Base-by-base conservation (phyloP, 1,140 invertebrate genomes). In the Drosophila carrolli region DNA sequence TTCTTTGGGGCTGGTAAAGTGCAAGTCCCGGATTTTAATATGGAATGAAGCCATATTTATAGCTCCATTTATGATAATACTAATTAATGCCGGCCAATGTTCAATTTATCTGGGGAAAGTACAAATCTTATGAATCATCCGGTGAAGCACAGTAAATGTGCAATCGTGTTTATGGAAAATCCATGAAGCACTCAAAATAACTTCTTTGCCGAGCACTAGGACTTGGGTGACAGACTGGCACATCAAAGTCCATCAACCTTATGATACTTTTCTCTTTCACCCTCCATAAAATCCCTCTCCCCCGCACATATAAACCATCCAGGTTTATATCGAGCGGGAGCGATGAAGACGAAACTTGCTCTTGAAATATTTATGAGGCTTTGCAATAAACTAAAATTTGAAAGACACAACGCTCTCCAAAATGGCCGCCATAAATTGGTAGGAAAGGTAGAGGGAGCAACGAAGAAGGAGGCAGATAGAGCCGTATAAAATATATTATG, bases 361-460 rank as follows among this genome's bases (percentile, higher is more conserved):
- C 71, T 76, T 82, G 66, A 82, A 79, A 83, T 76, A 77, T 86
- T 78, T 86, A 86, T 86, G 78, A 75, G 74, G 19, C 63, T 51
- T 35, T 48, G 62, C 58, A 65, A 68, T 82, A 82, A 86, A 88
- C 62, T 82, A 62, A 79, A 82, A 71, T 71, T 56, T 66, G 47
- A 78, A 86, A 88, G 53, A 83, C 74, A 85, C 56, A 71, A 85
- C 61, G 53, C 65, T 66, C 68, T 68, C 38, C 63, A 78, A 79
- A 83, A 79, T 88, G 79, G 62, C 75, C 51, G 51, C 59, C 60
- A 83, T 76, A 82, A 82, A 82, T 88, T 76, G 75, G 47, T 13
- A 16, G 40, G 27, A 40, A 56, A 56, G 46, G 37, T 11, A 57
- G 46, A 14, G 41, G 48, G 43, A 65, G 54, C 29, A 43, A 23